A percentile compares a stretch with the other conserved stretches of the same genome.
phyloP scores from a whole-genome alignment of 2,888 invertebrate genomes.

The Loripinus fragilis region DNA sequence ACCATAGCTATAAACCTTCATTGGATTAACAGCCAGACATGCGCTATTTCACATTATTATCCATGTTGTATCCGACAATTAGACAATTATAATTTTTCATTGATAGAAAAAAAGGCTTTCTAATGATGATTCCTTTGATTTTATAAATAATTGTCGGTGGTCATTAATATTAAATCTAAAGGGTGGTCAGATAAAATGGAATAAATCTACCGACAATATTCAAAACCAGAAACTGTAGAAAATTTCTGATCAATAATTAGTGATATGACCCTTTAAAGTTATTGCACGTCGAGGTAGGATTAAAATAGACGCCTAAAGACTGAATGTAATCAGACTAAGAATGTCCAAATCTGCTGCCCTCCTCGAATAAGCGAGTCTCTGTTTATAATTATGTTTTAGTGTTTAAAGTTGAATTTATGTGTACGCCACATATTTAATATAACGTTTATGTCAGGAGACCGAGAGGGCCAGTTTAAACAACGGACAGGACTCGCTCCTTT shows the following conservation, averaged over 20 bases:
- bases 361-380: conserved; percentile 8
- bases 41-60: too few relatives aligned
- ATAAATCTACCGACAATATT: too few relatives aligned
- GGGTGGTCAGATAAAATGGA: too few relatives aligned
- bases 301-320: conserved; percentile 1
- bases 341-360: conserved; percentile 13
- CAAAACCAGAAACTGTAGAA: neutral
- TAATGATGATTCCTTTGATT: too few relatives aligned
- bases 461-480: conserved; percentile 20
- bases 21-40: too few relatives aligned
- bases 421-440: conserved; percentile 35
- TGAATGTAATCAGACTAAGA: conserved; percentile 14
- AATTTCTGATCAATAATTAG: neutral
- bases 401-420: conserved; percentile 16
- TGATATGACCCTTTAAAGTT: neutral
- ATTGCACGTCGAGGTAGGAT: neutral
- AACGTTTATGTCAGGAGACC: conserved; percentile 23
- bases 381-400: conserved; percentile 8
- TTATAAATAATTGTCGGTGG: too few relatives aligned
- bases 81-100: too few relatives aligned
- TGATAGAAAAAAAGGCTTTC: too few relatives aligned
- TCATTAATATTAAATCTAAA: too few relatives aligned
- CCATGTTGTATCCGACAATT: too few relatives aligned
- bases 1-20: too few relatives aligned
- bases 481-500: neutral